Base-by-base conservation (phyloP, 2,888 invertebrate genomes). In the Atherix ibis region DNA sequence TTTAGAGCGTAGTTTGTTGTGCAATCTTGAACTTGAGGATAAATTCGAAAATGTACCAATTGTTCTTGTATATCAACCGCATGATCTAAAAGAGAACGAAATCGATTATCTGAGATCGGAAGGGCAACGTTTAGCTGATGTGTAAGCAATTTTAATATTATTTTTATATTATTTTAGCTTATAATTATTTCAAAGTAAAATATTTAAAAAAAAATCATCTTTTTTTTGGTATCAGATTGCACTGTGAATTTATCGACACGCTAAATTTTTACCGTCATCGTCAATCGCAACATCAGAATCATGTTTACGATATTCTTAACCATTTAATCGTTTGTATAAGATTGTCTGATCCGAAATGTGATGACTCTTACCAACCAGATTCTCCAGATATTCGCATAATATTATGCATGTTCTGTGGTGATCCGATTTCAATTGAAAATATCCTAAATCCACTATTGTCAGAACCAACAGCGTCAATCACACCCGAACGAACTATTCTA, bases 321-420 rank as follows among this genome's bases (percentile, higher is more conserved):
- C 58, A 61, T 44, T 53, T 62, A 27, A 62, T 61, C 42, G 52
- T 58, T 36, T 58, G 59, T 15, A 48, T 62, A 18, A 53, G 57
- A 36, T 46, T 60, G 27, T 48, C 57, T 31, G 60, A 61, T 44
- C 55, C 56, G 44, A 62, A 62, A 38, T 52, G 52, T 39, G 52
- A 55, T 34, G 59, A 60, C 38, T 48, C 55, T 39, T 59, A 56
- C 52, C 52, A 56, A 36, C 51, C 56, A 27, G 58, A 54, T 48
- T 52, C 63, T 53, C 42, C 62, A 12, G 62, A 62, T 44, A 42
- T 62, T 12, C 78, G 89, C 48, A 84, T 91, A 58, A 83, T 84
- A 57, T 83, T 95, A 71, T 92, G 91, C 60, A 81, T 92, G 76
- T 89, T 92, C 62, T 95, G 95, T 62, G 92, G 91, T 34, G 94